Evolutionary conservation across 2,888 invertebrate species (phyloP), one percentile per base, ranked within the genome.

Genomic region (Yponomeuta plumbellus): DNA sequence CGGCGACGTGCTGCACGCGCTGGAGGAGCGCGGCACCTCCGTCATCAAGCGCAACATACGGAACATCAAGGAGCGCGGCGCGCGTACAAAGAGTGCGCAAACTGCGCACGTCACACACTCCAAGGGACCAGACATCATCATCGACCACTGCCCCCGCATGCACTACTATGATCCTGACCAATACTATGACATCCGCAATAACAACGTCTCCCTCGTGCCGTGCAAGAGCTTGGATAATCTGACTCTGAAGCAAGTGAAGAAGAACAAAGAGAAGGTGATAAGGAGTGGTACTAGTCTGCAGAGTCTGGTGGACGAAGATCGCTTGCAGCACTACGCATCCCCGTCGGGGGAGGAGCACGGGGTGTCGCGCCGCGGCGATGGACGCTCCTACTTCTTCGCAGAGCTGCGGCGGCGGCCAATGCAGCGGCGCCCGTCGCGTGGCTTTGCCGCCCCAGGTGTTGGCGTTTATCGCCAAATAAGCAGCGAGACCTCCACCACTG

Each of bases 161-260:
- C 83, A 82, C 71, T 83, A 84, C 21, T 87, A 85, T 66, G 85
- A 90, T 72, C 79, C 84, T 11, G 85, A 80, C 64, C 86, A 83
- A 71, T 85, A 85, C 72, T 81, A 83, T 70, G 88, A 89, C 69
- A 71, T 86, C 40, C 80, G 83, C 69, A 91, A 91, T 71, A 88
- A 90, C 73, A 89, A 91, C 67, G 71, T 78, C 44, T 70, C 80
- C 8, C 74, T 90, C 64, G 75, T 82, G 61, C 80, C 90, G 1
- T 91, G 90, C 68, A 92, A 91, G 75, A 92, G 92, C 76, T 85
- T 91, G 70, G 91, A 92, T 72, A 91, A 91, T 70, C 80, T 92
- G 70, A 85, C 84, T n/a, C 71, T 83, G 26, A 84, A 79, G 70
- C 79, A 81, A 11, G 71, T 71, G 1, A 83, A 78, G 68, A 82